Evolutionary conservation across 2,888 invertebrate genomes (phyloP).

Genomic region (Drosophila setosimentum): DNA sequence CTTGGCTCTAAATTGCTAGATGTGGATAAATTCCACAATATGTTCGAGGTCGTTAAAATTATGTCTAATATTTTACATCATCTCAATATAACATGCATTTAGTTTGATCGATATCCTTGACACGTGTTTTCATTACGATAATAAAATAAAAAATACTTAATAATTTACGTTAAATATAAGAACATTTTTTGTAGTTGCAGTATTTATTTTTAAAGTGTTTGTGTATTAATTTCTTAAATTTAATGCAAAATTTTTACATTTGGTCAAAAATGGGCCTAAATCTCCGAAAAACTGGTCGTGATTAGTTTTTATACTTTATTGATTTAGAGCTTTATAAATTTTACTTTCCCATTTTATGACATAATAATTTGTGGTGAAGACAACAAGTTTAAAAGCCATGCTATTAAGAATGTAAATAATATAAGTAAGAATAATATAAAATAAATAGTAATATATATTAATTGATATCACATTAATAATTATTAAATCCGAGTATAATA

Average conservation of each 20-base stretch:
- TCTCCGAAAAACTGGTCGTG: not conserved
- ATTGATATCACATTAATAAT: not conserved
- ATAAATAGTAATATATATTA: not conserved
- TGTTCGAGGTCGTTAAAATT: not conserved
- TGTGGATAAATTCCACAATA: not conserved
- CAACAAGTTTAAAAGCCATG: not conserved
- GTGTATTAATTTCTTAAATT: not conserved
- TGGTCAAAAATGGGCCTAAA: too few species aligned
- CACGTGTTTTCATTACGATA: too few species aligned
- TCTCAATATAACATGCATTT: not conserved
- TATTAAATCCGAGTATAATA: not conserved
- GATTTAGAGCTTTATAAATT: not conserved
- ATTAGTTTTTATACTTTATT: not conserved
- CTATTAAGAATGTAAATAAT: too few species aligned
- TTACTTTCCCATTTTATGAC: not conserved
- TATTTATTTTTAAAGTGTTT: not conserved
- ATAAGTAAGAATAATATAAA: not conserved
- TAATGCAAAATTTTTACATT: not conserved
- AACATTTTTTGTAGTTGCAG: too few species aligned
- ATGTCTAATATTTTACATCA: not conserved
- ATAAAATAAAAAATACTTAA: not conserved
- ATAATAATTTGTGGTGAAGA: not conserved
- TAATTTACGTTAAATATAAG: not conserved
- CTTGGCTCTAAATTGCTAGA: not conserved
- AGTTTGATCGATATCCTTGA: not conserved